These are phyloP conservation scores for Enteromius mattozi DNA, from an alignment of 2,797 vertebrate genomes.

Conservation along the genomic window DNA sequence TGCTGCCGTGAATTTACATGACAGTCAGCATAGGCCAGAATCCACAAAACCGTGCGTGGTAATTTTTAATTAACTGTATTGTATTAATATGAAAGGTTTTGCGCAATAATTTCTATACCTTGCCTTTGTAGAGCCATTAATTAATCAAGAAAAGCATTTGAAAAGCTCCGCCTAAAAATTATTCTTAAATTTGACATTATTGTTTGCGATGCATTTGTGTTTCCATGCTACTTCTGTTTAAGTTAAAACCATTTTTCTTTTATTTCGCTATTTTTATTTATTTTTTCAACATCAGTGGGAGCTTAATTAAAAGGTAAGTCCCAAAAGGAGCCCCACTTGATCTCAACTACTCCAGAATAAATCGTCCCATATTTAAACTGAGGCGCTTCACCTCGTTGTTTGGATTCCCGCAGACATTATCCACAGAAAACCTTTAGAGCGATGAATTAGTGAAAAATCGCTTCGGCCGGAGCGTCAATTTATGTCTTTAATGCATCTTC, in stretches of 20 bases:
- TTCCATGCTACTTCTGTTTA: not conserved
- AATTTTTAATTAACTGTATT: not conserved
- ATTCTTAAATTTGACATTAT: not conserved
- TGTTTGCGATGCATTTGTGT: not conserved
- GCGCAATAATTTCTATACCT: not conserved
- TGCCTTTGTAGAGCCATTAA: not conserved
- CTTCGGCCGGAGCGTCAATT: not conserved
- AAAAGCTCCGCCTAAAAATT: not conserved
- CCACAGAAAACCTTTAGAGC: not conserved
- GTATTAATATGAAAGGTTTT: not conserved
- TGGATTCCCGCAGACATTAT: not conserved
- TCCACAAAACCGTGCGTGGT: not conserved
- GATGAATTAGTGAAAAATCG: not conserved
- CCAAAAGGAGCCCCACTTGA: not conserved
- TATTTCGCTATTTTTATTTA: not conserved
- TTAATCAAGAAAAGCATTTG: not conserved
- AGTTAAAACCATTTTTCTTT: not conserved
- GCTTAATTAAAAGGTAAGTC: not conserved
- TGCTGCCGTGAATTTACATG: not conserved
- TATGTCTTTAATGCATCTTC: not conserved
- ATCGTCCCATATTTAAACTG: not conserved
- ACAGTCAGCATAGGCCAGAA: not conserved
- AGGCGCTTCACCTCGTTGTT: not conserved
- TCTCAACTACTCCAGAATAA: not conserved
- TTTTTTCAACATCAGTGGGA: not conserved